These are phyloP conservation scores for Cylindroiulus punctatus DNA, from an alignment of 2,888 invertebrate species.

Conservation along the genomic window DNA sequence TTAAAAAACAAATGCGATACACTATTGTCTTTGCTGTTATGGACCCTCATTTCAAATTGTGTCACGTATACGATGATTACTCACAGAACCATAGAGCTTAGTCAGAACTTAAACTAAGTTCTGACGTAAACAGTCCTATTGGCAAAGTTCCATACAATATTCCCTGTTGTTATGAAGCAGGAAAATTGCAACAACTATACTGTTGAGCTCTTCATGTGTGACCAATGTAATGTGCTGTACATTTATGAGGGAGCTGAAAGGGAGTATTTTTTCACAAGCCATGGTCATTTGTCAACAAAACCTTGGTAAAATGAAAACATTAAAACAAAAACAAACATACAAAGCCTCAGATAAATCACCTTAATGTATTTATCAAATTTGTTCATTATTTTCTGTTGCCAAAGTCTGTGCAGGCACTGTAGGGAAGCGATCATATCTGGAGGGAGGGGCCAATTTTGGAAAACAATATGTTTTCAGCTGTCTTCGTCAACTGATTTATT, in stretches of 20 bases:
- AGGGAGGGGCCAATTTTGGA: neutral
- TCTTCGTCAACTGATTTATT: too few relatives aligned
- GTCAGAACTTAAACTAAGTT: neutral
- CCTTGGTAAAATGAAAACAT: neutral
- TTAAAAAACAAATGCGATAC: neutral
- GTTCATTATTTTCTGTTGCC: too few relatives aligned
- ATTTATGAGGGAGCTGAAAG: neutral
- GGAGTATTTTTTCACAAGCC: neutral
- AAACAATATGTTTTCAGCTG: neutral
- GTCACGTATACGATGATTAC: neutral
- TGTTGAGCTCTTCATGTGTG: neutral
- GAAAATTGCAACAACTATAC: neutral
- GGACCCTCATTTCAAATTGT: neutral
- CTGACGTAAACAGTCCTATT: neutral
- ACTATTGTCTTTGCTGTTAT: neutral
- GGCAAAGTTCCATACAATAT: neutral
- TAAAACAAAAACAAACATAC: neutral
- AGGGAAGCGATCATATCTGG: neutral
- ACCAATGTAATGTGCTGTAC: too few relatives aligned
- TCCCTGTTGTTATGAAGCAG: neutral
- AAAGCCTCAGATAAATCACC: neutral
- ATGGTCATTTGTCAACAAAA: neutral
- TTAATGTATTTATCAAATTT: neutral
- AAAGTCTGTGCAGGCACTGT: neutral
- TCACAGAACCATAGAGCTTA: neutral